Percentiles rank a stretch among this genome's conserved stretches.
Evolutionary conservation across 2,888 invertebrate genomes (phyloP).

Genomic region (Acheta domesticus): DNA sequence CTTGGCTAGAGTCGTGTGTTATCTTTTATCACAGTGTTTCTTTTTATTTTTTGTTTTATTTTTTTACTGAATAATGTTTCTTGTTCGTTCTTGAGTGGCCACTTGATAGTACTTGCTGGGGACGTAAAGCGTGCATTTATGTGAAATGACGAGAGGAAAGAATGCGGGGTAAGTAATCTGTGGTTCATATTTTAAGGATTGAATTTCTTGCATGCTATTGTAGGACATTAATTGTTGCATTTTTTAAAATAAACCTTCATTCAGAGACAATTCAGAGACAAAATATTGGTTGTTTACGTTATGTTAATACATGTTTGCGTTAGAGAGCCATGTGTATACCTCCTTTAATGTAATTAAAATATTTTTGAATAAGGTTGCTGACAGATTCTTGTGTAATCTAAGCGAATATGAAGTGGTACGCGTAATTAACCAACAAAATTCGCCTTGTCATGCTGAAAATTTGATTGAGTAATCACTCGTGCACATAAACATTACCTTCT

Average conservation of each 20-base stretch:
- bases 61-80: constrained; percentile 28
- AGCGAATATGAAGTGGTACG: too few species aligned
- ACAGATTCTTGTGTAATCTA: too few species aligned
- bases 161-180: constrained; percentile 26
- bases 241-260: too few species aligned
- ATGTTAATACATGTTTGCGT: neutral
- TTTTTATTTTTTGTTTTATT: constrained; percentile 25
- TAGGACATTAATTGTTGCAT: too few species aligned
- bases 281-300: neutral
- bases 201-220: neutral
- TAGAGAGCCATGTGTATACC: neutral
- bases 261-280: neutral
- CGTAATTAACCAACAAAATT: too few species aligned
- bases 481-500: too few species aligned
- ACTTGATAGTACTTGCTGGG: neutral
- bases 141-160: constrained; percentile 29
- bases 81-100: constrained; percentile 25
- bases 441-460: too few species aligned
- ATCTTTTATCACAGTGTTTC: constrained; percentile 7
- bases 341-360: too few species aligned
- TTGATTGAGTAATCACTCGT: too few species aligned
- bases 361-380: too few species aligned
- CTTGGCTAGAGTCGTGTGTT: constrained; percentile 20
- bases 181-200: neutral
- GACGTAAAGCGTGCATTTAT: constrained; percentile 24